These are phyloP conservation scores for Kudoa iwatai DNA, from an alignment of 30 jellyfish, hydroid and myxozoan species.

Conservation along the genomic window DNA sequence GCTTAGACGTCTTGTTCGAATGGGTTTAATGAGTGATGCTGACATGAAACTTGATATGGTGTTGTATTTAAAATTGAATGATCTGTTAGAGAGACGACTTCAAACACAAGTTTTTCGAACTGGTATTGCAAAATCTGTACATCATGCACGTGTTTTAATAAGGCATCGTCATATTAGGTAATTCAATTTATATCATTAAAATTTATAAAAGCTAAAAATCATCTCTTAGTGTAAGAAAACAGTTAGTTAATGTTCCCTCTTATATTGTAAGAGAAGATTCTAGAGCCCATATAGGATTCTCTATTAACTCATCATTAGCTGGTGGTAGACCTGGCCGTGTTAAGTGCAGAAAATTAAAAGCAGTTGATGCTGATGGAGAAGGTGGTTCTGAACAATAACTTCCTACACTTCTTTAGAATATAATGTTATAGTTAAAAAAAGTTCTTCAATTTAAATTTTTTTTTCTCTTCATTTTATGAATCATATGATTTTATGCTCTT, in stretches of 20 bases:
- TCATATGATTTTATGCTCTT: no score
- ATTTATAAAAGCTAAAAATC: neutral
- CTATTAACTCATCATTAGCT: conserved; percentile 50
- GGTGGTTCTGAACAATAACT: no score
- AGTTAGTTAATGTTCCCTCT: conserved; percentile 63
- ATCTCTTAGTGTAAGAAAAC: conserved; percentile 34
- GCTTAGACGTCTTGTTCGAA: conserved; percentile 41
- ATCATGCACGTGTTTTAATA: conserved; percentile 81
- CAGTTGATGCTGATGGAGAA: conserved; percentile 46
- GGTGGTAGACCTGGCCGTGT: conserved; percentile 95
- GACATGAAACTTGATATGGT: conserved; percentile 78
- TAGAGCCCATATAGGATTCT: conserved; percentile 53
- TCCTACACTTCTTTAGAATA: no score
- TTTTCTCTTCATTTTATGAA: no score
- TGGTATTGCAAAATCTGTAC: conserved; percentile 89
- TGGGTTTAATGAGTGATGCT: conserved; percentile 65
- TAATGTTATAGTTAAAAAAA: no score
- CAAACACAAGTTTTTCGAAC: conserved; percentile 80
- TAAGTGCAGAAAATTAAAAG: conserved; percentile 27
- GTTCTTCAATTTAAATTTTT: no score
- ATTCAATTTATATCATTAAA: no score
- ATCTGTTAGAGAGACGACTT: conserved; percentile 63
- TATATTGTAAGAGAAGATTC: conserved; percentile 61
- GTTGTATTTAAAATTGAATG: conserved; percentile 50
- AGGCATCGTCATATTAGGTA: conserved; percentile 82